Conservation (phyloP, 2,113 vertebrate genomes). For the Scopus umbretta region DNA sequence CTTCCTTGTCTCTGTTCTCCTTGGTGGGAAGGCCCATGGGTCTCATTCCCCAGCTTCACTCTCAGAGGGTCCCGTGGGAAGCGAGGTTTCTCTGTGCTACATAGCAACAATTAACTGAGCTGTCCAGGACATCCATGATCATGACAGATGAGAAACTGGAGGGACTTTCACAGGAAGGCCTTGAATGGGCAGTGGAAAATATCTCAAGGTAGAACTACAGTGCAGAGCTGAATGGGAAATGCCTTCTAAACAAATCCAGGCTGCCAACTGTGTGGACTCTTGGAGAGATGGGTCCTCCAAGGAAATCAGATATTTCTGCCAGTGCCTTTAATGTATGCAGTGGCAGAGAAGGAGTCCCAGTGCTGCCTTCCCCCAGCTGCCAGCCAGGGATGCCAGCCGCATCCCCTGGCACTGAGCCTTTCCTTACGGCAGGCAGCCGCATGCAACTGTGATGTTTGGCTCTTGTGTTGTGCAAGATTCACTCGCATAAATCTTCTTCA, state of each 20-base stretch:
- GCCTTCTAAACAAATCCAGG: not conserved
- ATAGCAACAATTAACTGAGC: not conserved
- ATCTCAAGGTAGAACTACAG: not conserved
- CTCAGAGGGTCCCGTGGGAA: not conserved
- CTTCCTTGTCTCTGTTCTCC: not conserved
- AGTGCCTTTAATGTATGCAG: not conserved
- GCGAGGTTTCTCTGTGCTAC: not conserved
- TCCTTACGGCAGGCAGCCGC: not conserved
- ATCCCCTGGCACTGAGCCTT: not conserved
- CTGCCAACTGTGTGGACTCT: accelerated
- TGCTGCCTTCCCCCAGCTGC: not conserved
- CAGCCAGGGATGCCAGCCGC: not conserved
- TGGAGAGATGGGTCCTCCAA: not conserved
- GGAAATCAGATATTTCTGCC: not conserved
- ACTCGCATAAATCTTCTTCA: not conserved
- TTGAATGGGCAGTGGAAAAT: not conserved
- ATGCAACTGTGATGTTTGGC: not conserved
- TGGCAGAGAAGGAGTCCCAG: not conserved
- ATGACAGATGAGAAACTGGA: not conserved
- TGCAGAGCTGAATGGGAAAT: not conserved
- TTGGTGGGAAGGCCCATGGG: not conserved
- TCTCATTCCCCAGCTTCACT: not conserved
- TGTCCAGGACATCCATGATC: not conserved
- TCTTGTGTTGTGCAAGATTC: not conserved
- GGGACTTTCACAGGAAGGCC: not conserved